phyloP scores from a whole-genome alignment of 2,888 invertebrate species.

The Athalia cordata region DNA sequence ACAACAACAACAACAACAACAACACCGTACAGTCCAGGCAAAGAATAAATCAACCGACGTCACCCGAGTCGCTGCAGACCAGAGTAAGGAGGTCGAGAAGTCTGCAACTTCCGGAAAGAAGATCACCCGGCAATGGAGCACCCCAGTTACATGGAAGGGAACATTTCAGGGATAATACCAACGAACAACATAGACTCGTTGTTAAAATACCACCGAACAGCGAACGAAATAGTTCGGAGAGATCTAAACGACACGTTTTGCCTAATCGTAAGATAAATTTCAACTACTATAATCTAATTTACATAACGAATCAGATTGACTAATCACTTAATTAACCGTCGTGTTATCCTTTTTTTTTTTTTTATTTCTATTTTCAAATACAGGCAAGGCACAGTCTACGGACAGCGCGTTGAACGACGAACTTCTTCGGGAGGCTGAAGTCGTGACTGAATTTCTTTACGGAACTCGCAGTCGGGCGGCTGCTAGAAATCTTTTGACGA shows the following conservation, averaged over 20 bases:
- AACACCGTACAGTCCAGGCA: slow-evolving; percentile 53
- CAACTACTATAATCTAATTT: neutral
- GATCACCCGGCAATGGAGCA: slow-evolving; percentile 73
- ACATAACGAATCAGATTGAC: neutral
- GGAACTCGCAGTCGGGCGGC: slow-evolving; percentile 76
- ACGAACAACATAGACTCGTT: slow-evolving; percentile 69
- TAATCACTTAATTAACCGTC: neutral
- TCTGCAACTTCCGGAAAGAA: slow-evolving; percentile 79
- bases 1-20: slow-evolving; percentile 9
- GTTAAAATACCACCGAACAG: slow-evolving; percentile 69
- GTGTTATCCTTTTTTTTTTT: neutral
- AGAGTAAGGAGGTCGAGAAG: slow-evolving; percentile 77
- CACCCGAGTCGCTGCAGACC: slow-evolving; percentile 67
- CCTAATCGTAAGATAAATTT: slow-evolving; percentile 63
- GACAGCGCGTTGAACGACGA: slow-evolving; percentile 73
- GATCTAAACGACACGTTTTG: slow-evolving; percentile 63
- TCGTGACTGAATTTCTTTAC: slow-evolving; percentile 77
- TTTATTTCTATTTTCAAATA: neutral
- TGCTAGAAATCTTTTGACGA: slow-evolving; percentile 74
- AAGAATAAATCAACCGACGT: slow-evolving; percentile 60
- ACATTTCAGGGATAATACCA: slow-evolving; percentile 69
- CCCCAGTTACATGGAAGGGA: slow-evolving; percentile 67
- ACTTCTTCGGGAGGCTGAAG: slow-evolving; percentile 76
- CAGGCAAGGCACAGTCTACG: slow-evolving; percentile 70
- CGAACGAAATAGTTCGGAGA: slow-evolving; percentile 57